Evolutionary conservation across 2,797 vertebrate species (phyloP), one percentile per base, ranked within the genome.

Genomic region (Sylvilagus floridanus): DNA sequence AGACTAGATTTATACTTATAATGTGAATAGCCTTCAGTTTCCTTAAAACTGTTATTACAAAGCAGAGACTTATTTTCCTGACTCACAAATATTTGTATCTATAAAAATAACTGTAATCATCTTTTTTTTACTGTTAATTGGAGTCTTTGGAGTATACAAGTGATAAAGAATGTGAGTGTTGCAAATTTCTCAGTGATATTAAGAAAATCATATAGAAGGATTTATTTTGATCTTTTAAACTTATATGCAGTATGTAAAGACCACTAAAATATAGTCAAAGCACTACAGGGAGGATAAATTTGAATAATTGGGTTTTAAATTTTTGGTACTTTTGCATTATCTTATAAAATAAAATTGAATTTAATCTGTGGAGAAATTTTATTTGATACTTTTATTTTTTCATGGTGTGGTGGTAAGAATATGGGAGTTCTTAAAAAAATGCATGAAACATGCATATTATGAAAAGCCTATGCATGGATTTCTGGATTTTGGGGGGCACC

Each of bases 81-180:
- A 0, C 3, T 94, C 22, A 83, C 73, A 60, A 86, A 76, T 89
- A 2, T 76, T 5, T 68, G 24, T 47, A 63, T 73, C 21, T 92
- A 24, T 63, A 68, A 69, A 90, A 54, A 57, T 52, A 90, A 50
- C 76, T 86, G 5, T 8, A 65, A 21, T 72, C 52, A 73, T 47
- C 5, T 84, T 95, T 92, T 95, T 92, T 37, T 22, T 32, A n/a
- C 26, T 92, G 32, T 85, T 87, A 62, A 30, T 79, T 90, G 60
- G 11, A 90, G 0, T 66, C 16, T 47, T 86, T 47, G 42, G 30
- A 73, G 2, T 78, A 16, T 9, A 73, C 0, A 71, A 47, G 17
- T 60, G 52, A 91, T 11, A 72, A 83, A 35, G 7, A 91, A 82
- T 16, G 66, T 60, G 19, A 86, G 8, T 76, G 4, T 68, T 78